Conservation (phyloP, 2,113 vertebrate genomes). For the Passerina amoena region DNA sequence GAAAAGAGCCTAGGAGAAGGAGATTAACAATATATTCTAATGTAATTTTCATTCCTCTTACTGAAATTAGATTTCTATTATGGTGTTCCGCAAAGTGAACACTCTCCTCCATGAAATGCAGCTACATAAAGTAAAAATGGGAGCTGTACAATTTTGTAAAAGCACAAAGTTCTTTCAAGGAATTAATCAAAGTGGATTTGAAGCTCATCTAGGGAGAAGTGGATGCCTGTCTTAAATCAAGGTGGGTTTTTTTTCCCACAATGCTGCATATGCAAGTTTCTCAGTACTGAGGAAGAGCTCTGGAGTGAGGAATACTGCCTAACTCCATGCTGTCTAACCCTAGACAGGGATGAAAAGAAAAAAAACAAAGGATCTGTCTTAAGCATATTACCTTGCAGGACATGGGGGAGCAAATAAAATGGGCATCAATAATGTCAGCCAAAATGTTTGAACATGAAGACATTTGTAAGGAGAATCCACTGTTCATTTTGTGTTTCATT, state of each 20-base stretch:
- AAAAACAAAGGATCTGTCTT: background rate
- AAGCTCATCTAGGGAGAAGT: background rate
- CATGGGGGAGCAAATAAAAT: background rate
- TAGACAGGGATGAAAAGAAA: background rate
- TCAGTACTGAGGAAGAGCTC: background rate
- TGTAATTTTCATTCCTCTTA: slow-evolving; percentile 1
- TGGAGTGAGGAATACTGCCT: background rate
- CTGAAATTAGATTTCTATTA: slow-evolving; percentile 24
- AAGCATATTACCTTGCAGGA: background rate
- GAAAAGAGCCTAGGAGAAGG: background rate
- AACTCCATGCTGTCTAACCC: background rate
- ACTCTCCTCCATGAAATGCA: background rate
- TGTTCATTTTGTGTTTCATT: background rate
- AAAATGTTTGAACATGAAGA: background rate
- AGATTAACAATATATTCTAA: slow-evolving; percentile 17
- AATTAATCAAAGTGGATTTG: background rate
- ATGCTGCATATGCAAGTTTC: background rate
- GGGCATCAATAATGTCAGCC: background rate
- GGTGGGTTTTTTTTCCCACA: background rate
- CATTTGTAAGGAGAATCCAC: background rate
- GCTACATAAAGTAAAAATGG: background rate
- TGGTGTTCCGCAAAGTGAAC: background rate
- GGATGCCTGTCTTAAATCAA: background rate
- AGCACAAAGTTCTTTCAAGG: background rate
- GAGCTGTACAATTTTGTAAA: background rate